Percentiles rank a stretch among this genome's conserved stretches.
These are phyloP conservation scores for Cisticola juncidis DNA, from an alignment of 2,113 vertebrate genomes.

Conservation along the genomic window DNA sequence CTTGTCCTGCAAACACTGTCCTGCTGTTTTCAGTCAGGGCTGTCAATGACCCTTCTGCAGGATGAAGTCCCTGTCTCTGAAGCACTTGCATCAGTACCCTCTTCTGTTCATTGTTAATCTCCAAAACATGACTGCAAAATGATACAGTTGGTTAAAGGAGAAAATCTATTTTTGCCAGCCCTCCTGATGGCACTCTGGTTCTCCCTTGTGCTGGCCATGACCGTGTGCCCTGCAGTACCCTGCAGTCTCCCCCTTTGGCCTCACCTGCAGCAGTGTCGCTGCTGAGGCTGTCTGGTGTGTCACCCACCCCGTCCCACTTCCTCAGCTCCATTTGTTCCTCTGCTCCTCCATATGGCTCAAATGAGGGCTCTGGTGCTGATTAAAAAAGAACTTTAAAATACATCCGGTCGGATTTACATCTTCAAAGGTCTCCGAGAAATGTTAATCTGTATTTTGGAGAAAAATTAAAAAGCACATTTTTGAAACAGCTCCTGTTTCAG, in stretches of 20 bases:
- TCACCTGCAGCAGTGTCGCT: not conserved
- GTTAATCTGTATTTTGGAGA: not conserved
- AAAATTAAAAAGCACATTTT: not conserved
- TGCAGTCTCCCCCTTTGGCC: not conserved
- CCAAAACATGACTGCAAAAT: not conserved
- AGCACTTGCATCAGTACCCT: not conserved
- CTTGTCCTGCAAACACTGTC: not conserved
- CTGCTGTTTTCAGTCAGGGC: not conserved
- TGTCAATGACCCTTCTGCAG: not conserved
- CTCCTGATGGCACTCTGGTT: not conserved
- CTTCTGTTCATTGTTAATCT: not conserved
- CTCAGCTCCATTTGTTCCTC: not conserved
- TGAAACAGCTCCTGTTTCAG: not conserved
- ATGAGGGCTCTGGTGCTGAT: not conserved
- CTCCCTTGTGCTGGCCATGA: not conserved
- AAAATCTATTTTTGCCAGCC: not conserved
- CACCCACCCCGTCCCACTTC: not conserved
- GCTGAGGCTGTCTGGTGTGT: not conserved
- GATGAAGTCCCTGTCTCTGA: not conserved
- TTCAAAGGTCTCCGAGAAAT: not conserved
- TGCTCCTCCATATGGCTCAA: not conserved
- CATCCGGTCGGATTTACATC: not conserved
- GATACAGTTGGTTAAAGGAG: not conserved
- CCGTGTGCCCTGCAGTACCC: fast-evolving
- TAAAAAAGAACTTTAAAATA: not conserved